Percentiles rank a stretch among this genome's conserved stretches.
These are phyloP conservation scores for Sebastes kiyomatsui DNA, from an alignment of 2,797 vertebrate species.

Conservation along the genomic window DNA sequence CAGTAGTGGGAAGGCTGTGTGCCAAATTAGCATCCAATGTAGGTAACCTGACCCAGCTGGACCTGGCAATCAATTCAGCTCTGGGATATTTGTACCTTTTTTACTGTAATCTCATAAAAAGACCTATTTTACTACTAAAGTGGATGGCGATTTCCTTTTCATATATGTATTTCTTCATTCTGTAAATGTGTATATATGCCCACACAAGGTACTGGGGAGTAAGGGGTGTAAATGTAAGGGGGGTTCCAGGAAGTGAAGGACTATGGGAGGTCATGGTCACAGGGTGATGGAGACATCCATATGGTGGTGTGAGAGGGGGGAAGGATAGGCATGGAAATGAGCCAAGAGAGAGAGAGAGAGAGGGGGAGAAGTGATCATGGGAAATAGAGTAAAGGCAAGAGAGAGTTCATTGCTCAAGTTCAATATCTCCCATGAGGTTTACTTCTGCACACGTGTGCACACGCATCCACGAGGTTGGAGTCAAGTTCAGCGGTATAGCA, in stretches of 20 bases:
- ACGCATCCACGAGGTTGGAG: neutral
- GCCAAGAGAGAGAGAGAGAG: slow-evolving; percentile 4
- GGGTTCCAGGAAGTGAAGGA: slow-evolving; percentile 40
- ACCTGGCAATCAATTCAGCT: neutral
- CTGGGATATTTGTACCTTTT: neutral
- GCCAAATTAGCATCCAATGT: slow-evolving; percentile 25
- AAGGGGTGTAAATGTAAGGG: neutral
- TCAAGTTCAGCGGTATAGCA: neutral
- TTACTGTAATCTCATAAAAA: neutral
- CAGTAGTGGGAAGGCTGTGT: neutral
- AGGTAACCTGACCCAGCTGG: slow-evolving; percentile 24
- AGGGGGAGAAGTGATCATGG: neutral
- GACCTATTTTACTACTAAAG: neutral
- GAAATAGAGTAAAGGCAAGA: slow-evolving; percentile 9
- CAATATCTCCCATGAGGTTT: neutral
- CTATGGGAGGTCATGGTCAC: slow-evolving; percentile 60
- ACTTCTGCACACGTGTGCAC: neutral
- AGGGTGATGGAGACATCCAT: slow-evolving; percentile 55
- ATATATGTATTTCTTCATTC: neutral
- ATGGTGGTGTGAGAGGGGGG: slow-evolving; percentile 39
- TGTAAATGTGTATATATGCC: neutral
- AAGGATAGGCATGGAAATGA: slow-evolving; percentile 40
- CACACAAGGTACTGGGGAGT: neutral
- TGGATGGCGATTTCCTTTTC: neutral
- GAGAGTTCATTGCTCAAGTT: neutral